Percentiles rank a stretch among this genome's conserved stretches.
Conservation (phyloP, 2,113 vertebrate species). For the Nestor notabilis region DNA sequence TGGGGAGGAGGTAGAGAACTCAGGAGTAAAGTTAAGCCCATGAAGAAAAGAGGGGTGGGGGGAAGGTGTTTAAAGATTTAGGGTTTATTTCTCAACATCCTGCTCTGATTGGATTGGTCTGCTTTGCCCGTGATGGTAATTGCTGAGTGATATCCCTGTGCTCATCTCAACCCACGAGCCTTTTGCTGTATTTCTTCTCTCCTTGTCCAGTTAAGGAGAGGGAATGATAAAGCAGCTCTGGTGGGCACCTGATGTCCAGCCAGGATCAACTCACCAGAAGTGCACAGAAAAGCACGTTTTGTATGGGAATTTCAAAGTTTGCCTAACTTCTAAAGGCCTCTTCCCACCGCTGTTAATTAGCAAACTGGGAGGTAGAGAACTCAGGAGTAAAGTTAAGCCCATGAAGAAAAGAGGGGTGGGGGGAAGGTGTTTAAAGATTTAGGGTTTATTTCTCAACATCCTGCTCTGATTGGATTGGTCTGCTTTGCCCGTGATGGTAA, state of each 20-base stretch:
- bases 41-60: not conserved
- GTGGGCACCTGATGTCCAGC: not conserved
- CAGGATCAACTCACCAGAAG: not conserved
- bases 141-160: not conserved
- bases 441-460: not conserved
- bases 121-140: not conserved
- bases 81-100: not conserved
- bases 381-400: not conserved
- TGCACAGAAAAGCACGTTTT: not conserved
- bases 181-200: not conserved
- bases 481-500: not conserved
- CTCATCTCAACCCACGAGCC: accelerated
- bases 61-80: not conserved
- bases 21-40: not conserved
- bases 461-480: not conserved
- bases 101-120: not conserved
- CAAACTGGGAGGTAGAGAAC: too few species aligned
- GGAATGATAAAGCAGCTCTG: not conserved
- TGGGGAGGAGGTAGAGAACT: not conserved
- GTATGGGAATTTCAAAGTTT: not conserved
- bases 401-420: not conserved
- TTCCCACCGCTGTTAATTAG: not conserved
- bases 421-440: not conserved
- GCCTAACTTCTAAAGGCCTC: not conserved
- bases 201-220: not conserved